Evolutionary conservation across 2,797 vertebrate species (phyloP).

Genomic region (Hafferia zeledoni): DNA sequence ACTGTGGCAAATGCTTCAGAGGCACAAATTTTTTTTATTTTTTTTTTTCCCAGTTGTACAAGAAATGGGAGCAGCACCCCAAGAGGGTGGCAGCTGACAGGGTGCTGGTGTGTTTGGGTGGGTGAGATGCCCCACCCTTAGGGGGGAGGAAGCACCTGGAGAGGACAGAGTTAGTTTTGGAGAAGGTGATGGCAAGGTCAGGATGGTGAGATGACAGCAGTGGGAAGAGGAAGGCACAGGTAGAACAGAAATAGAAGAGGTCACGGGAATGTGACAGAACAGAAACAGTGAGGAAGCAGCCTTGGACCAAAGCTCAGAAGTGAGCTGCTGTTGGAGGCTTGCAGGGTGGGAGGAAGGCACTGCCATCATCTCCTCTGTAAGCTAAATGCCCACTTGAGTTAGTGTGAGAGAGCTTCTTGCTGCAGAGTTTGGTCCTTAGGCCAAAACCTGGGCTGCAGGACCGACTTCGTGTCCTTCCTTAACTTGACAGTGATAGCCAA

Average conservation of each 20-base stretch:
- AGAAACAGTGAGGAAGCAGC: background rate
- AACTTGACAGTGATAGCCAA: background rate
- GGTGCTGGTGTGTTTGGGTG: background rate
- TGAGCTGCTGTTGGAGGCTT: background rate
- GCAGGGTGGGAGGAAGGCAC: background rate
- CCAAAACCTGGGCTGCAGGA: fast-evolving
- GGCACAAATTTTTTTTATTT: background rate
- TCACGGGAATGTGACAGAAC: background rate
- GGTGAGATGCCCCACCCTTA: background rate
- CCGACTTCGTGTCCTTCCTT: background rate
- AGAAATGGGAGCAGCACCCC: fast-evolving
- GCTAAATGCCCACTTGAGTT: background rate
- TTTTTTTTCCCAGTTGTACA: background rate
- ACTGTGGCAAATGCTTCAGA: background rate
- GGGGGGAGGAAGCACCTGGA: background rate
- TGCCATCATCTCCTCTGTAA: background rate
- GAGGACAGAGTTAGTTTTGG: background rate
- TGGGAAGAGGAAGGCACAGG: background rate
- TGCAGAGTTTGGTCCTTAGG: background rate
- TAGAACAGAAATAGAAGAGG: background rate
- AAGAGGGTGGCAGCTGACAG: background rate
- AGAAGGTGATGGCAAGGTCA: background rate
- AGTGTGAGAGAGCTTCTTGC: fast-evolving
- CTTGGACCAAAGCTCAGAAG: background rate
- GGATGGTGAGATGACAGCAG: background rate